Evolutionary conservation across 1,140 invertebrate species (phyloP).

Genomic region (Acromyrmex charruanus): DNA sequence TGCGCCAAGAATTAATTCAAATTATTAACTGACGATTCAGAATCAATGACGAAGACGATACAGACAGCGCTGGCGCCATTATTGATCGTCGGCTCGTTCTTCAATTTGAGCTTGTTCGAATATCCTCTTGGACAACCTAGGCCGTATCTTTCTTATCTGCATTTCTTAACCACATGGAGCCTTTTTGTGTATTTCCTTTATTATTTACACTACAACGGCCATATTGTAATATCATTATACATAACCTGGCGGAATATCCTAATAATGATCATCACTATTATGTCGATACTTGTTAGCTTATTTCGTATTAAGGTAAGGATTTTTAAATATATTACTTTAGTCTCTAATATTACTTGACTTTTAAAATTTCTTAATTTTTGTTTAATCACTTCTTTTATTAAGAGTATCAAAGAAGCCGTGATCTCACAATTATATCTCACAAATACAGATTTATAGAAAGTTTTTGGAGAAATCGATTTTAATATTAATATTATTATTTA

Average conservation of each 20-base stretch:
- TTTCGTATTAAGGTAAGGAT: slow-evolving; percentile 16
- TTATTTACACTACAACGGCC: background rate
- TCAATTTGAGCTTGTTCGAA: slow-evolving; percentile 17
- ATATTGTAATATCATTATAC: background rate
- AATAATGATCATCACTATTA: background rate
- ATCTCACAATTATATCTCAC: background rate
- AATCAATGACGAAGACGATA: background rate
- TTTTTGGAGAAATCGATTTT: background rate
- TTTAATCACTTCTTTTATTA: background rate
- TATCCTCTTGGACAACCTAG: slow-evolving; percentile 30
- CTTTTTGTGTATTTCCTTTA: background rate
- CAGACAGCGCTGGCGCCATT: slow-evolving; percentile 10
- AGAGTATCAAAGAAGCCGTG: background rate
- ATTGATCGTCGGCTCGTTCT: slow-evolving; percentile 2
- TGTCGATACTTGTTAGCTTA: background rate
- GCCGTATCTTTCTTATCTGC: background rate
- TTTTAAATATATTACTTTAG: background rate
- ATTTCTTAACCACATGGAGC: slow-evolving; percentile 14
- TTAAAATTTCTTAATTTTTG: background rate
- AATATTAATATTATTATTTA: background rate
- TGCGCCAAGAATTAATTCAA: background rate
- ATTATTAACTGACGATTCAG: background rate
- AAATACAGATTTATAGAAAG: background rate
- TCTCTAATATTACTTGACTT: background rate
- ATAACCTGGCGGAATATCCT: background rate